Conservation (phyloP, 2,797 vertebrate genomes). For the Prionace glauca region DNA sequence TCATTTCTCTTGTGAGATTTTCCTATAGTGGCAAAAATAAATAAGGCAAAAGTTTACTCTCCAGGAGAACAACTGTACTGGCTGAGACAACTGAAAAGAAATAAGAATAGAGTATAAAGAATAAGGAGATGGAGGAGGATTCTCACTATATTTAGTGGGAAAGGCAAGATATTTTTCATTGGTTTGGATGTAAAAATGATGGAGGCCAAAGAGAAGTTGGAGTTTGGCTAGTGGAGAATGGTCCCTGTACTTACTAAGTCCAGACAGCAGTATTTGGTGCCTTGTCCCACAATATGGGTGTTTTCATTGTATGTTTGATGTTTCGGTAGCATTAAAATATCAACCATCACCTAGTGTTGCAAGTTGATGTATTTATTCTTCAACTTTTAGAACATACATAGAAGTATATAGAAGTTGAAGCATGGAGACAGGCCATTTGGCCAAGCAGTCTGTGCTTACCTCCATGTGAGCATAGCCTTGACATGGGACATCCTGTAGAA, state of each 20-base stretch:
- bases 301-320: neutral
- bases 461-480: neutral
- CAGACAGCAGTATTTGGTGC: neutral
- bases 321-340: neutral
- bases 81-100: neutral
- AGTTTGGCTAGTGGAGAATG: neutral
- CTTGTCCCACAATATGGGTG: neutral
- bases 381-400: neutral
- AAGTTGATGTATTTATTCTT: neutral
- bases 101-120: neutral
- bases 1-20: neutral
- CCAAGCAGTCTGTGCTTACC: neutral
- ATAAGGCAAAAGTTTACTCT: neutral
- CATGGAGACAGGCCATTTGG: neutral
- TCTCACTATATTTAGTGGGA: neutral
- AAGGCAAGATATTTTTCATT: neutral
- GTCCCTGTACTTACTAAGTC: neutral
- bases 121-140: neutral
- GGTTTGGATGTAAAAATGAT: neutral
- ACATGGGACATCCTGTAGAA: neutral
- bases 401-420: neutral
- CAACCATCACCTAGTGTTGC: neutral
- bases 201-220: neutral
- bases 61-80: neutral
- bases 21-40: neutral